Evolutionary conservation across 2,797 vertebrate genomes (phyloP).

Genomic region (Chelmon rostratus): DNA sequence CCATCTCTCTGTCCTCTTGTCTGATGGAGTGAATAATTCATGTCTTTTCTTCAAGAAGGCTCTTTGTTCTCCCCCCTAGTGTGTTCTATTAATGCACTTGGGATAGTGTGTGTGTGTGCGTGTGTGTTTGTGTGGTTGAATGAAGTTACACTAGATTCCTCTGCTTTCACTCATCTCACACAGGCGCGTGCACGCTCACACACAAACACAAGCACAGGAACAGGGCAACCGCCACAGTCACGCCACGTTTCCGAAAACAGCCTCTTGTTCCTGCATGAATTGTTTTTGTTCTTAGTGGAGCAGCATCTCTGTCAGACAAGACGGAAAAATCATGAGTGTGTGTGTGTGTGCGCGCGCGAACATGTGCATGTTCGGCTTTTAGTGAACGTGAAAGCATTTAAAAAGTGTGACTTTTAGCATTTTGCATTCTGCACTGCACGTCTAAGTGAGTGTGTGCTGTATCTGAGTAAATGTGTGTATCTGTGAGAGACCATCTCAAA

Average conservation of each 20-base stretch:
- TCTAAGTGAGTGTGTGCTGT: background rate
- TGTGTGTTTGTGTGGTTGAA: slow-evolving; percentile 33
- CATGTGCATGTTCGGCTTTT: background rate
- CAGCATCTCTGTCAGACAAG: slow-evolving; percentile 1
- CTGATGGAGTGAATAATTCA: slow-evolving; percentile 82
- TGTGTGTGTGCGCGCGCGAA: background rate
- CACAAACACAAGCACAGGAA: background rate
- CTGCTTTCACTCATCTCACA: slow-evolving; percentile 15
- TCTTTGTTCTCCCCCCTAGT: slow-evolving; percentile 72
- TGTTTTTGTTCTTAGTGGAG: background rate
- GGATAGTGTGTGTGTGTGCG: slow-evolving; percentile 24
- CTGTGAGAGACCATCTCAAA: slow-evolving; percentile 2
- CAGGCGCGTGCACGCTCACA: background rate
- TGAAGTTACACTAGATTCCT: slow-evolving; percentile 36
- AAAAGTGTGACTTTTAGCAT: background rate
- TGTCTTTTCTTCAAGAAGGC: slow-evolving; percentile 75
- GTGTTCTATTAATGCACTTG: slow-evolving; percentile 70
- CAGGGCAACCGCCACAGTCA: background rate
- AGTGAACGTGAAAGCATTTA: background rate
- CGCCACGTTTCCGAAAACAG: slow-evolving; percentile 14
- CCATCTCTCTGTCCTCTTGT: slow-evolving; percentile 58
- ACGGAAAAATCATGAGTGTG: slow-evolving; percentile 13
- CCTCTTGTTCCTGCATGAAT: background rate
- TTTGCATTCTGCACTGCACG: slow-evolving; percentile 3
- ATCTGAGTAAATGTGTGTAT: background rate